These are phyloP conservation scores for Caenorhabditis brenneri DNA, from an alignment of 1,140 invertebrate genomes.

Conservation along the genomic window DNA sequence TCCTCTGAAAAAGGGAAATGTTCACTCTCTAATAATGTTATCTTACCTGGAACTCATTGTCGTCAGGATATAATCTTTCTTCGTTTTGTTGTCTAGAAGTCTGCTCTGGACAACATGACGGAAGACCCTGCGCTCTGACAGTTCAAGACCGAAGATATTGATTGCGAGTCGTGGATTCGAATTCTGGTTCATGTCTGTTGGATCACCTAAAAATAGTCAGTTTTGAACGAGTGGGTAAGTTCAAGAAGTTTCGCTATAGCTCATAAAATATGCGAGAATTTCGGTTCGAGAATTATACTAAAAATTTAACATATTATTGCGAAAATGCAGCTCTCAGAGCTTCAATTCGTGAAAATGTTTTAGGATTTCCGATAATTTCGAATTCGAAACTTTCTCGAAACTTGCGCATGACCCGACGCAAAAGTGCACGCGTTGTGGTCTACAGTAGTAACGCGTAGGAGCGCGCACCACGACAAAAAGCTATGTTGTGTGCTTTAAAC, in stretches of 20 bases:
- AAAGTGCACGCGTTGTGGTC: not conserved
- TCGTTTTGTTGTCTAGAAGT: not conserved
- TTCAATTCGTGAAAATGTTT: not conserved
- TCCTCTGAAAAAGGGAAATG: not conserved
- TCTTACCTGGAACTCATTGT: not conserved
- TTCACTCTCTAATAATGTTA: not conserved
- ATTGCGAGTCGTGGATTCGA: not conserved
- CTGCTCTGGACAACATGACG: slow-evolving; percentile 13
- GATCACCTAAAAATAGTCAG: not conserved
- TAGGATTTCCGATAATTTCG: not conserved
- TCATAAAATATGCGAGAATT: too few species aligned
- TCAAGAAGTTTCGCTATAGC: too few species aligned
- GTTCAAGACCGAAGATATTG: slow-evolving; percentile 23
- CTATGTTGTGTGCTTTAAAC: too few species aligned
- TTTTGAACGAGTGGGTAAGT: too few species aligned
- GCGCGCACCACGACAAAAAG: slow-evolving; percentile 31
- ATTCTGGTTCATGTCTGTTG: not conserved
- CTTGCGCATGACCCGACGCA: not conserved
- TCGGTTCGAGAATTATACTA: too few species aligned
- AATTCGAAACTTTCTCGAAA: not conserved
- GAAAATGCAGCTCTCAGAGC: too few species aligned
- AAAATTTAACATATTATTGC: too few species aligned
- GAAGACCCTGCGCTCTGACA: not conserved
- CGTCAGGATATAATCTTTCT: slow-evolving; percentile 4
- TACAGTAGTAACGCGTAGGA: not conserved